phyloP scores from a whole-genome alignment of 2,797 vertebrate genomes.

The Lepus townsendii region DNA sequence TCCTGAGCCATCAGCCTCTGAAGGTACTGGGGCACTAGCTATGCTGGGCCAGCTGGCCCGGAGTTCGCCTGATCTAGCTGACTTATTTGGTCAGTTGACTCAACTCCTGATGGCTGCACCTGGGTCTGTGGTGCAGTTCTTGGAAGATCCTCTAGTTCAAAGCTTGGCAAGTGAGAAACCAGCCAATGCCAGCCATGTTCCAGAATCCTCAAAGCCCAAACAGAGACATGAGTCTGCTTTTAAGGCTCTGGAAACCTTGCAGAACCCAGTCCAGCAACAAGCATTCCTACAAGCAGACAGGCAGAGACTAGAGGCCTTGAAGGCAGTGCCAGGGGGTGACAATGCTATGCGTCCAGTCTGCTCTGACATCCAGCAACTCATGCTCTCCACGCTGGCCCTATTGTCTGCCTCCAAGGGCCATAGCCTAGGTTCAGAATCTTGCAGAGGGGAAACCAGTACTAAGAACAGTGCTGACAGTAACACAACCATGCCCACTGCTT shows the following conservation, averaged over 20 bases:
- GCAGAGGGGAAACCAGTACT: conserved; percentile 9
- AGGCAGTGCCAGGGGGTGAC: conserved; percentile 74
- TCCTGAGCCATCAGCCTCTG: conserved; percentile 4
- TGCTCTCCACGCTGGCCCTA: conserved; percentile 46
- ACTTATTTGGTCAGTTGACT: conserved; percentile 72
- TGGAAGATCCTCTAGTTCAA: conserved; percentile 73
- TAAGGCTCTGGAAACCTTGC: conserved; percentile 56
- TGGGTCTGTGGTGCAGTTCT: conserved; percentile 59
- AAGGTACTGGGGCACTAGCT: background rate
- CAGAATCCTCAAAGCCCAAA: conserved; percentile 53
- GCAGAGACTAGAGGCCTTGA: background rate
- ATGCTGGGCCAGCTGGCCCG: conserved; percentile 33
- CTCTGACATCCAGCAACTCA: conserved; percentile 66
- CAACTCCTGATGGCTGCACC: conserved; percentile 43
- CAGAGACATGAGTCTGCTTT: conserved; percentile 42
- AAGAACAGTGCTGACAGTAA: background rate
- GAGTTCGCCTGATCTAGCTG: conserved; percentile 61
- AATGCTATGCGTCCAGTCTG: conserved; percentile 12
- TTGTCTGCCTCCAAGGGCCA: conserved; percentile 55
- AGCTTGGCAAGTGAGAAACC: conserved; percentile 61
- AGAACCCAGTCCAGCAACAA: background rate
- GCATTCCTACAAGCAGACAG: conserved; percentile 19
- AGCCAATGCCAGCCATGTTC: background rate
- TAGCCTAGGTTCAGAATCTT: conserved; percentile 8
- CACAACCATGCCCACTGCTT: background rate